These are phyloP conservation scores for Meliscaeva auricollis DNA, from an alignment of 2,888 invertebrate species.

Conservation along the genomic window DNA sequence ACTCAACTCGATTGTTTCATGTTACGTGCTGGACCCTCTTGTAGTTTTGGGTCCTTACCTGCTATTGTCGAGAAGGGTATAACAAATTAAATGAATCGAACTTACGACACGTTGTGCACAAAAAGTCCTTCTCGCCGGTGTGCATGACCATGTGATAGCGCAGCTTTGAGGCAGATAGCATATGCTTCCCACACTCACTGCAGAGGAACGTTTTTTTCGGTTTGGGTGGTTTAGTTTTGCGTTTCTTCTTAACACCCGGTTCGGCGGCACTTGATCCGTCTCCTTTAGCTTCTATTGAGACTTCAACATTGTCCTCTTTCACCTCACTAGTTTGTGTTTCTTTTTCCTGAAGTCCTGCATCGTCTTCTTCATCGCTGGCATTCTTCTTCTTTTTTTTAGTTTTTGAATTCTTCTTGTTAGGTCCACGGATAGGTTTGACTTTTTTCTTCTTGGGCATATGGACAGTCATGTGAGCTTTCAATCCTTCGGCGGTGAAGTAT, in stretches of 20 bases:
- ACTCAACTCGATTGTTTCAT: too few species aligned
- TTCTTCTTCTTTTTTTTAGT: slow-evolving; percentile 45
- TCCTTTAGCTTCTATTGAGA: slow-evolving; percentile 32
- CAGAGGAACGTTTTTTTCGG: slow-evolving; percentile 79
- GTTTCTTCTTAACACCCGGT: slow-evolving; percentile 45
- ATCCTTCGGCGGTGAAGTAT: slow-evolving; percentile 78
- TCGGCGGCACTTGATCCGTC: slow-evolving; percentile 29
- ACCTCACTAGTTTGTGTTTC: neutral
- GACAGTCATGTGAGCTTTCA: slow-evolving; percentile 78
- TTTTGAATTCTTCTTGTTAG: slow-evolving; percentile 65
- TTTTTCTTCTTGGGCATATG: slow-evolving; percentile 76
- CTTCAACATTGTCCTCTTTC: slow-evolving; percentile 1
- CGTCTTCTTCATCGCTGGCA: slow-evolving; percentile 35
- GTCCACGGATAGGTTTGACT: slow-evolving; percentile 75
- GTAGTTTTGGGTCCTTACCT: too few species aligned
- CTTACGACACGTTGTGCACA: slow-evolving; percentile 80
- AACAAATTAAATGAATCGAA: slow-evolving; percentile 3
- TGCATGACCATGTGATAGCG: slow-evolving; percentile 80
- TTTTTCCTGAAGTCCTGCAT: neutral
- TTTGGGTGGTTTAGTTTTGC: slow-evolving; percentile 75
- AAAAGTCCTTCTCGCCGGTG: slow-evolving; percentile 80
- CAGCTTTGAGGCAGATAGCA: slow-evolving; percentile 79
- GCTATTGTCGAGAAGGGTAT: too few species aligned
- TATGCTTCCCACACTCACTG: slow-evolving; percentile 78
- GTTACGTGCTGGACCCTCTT: too few species aligned